phyloP scores from a whole-genome alignment of 2,797 vertebrate genomes.

The Enteromius fasciolatus region DNA sequence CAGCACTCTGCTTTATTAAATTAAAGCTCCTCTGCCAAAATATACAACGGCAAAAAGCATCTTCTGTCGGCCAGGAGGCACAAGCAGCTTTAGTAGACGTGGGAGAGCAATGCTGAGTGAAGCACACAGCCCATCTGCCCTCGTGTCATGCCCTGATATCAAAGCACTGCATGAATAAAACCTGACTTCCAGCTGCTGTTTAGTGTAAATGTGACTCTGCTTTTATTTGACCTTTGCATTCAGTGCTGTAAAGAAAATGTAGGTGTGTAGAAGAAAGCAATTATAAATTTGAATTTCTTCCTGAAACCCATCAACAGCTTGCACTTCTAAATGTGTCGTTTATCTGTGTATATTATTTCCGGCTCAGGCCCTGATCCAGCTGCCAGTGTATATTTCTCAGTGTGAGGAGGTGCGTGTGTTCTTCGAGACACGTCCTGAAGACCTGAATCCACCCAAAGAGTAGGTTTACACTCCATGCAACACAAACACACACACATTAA shows the following conservation, averaged over 20 bases:
- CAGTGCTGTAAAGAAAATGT: neutral
- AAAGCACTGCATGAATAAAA: neutral
- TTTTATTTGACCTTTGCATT: neutral
- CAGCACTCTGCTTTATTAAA: conserved; percentile 82
- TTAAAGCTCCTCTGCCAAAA: conserved; percentile 40
- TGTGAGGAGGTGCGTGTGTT: conserved; percentile 96
- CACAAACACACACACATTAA: neutral
- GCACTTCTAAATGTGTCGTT: neutral
- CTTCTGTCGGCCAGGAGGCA: neutral
- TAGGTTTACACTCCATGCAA: conserved; percentile 70
- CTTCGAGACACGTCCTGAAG: conserved; percentile 96
- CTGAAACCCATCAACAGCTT: neutral
- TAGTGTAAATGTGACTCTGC: too few relatives aligned
- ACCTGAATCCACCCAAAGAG: conserved; percentile 95
- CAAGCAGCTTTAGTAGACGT: neutral
- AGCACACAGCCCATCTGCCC: neutral
- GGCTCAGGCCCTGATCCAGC: conserved; percentile 90
- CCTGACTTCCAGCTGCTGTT: neutral
- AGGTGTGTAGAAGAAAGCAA: neutral
- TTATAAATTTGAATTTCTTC: neutral
- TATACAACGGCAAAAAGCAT: conserved; percentile 26
- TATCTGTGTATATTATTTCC: conserved; percentile 17
- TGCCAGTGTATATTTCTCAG: conserved; percentile 97
- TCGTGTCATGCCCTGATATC: neutral
- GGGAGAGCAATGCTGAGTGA: neutral